Evolutionary conservation across 2,888 invertebrate species (phyloP).

Genomic region (Periphyllus acericola): DNA sequence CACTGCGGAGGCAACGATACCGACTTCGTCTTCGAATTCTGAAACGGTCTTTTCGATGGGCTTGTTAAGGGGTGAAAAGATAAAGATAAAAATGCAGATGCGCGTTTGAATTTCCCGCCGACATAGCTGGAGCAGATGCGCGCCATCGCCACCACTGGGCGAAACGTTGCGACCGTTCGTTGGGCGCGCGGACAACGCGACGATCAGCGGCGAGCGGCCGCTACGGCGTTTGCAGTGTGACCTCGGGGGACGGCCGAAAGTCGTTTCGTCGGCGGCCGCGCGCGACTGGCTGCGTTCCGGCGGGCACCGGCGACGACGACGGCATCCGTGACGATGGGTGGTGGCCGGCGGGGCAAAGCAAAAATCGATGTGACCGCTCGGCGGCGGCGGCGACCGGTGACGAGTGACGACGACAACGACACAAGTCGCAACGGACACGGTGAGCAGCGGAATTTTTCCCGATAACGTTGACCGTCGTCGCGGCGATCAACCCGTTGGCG

Average conservation of each 20-base stretch:
- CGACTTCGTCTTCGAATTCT: too few species aligned
- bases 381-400: conserved; percentile 17
- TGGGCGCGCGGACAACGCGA: conserved; percentile 5
- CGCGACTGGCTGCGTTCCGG: not conserved
- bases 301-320: not conserved
- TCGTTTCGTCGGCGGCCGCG: not conserved
- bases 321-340: not conserved
- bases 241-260: conserved; percentile 21
- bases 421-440: not conserved
- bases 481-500: too few species aligned
- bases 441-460: not conserved
- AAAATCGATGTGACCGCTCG: conserved; percentile 49
- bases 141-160: not conserved
- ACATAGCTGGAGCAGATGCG: not conserved
- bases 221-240: conserved; percentile 21
- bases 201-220: not conserved
- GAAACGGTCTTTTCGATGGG: too few species aligned
- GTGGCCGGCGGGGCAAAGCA: conserved; percentile 5
- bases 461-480: not conserved
- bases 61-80: too few species aligned
- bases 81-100: too few species aligned
- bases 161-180: conserved; percentile 32
- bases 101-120: conserved; percentile 48
- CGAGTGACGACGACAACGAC: conserved; percentile 20
- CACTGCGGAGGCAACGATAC: too few species aligned